Percentiles rank a stretch among this genome's conserved stretches.
These are phyloP conservation scores for Ceratina australensis DNA, from an alignment of 1,140 invertebrate species.

Conservation along the genomic window DNA sequence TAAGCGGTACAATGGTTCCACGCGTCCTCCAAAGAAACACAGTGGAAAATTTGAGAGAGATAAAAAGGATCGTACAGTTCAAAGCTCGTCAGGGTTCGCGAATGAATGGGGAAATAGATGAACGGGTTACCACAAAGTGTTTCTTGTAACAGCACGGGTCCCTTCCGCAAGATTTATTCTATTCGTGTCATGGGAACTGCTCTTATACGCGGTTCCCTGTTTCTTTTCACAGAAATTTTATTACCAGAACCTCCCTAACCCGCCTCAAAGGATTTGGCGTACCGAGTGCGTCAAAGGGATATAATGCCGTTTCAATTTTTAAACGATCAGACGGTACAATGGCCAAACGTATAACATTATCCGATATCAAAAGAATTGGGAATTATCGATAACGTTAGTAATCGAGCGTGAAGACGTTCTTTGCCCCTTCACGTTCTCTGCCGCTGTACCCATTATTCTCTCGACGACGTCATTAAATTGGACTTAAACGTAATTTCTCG, in stretches of 20 bases:
- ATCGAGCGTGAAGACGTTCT: too few relatives aligned
- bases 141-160: conserved; percentile 18
- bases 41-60: conserved; percentile 14
- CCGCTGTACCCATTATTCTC: too few relatives aligned
- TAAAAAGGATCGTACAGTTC: conserved; percentile 7
- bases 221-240: background rate
- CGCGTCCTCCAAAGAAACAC: background rate
- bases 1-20: background rate
- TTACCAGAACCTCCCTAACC: background rate
- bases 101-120: conserved; percentile 28
- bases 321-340: background rate
- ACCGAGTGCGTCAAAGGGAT: too few relatives aligned
- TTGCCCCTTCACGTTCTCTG: too few relatives aligned
- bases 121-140: conserved; percentile 21
- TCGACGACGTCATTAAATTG: background rate
- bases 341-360: background rate
- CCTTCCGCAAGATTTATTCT: conserved; percentile 11
- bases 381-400: too few relatives aligned
- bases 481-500: background rate
- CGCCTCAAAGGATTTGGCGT: background rate
- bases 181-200: background rate
- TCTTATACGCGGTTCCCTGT: background rate
- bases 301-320: background rate
- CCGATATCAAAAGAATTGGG: too few relatives aligned
- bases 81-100: background rate